Evolutionary conservation across 2,888 invertebrate genomes (phyloP).

Genomic region (Atherix ibis): DNA sequence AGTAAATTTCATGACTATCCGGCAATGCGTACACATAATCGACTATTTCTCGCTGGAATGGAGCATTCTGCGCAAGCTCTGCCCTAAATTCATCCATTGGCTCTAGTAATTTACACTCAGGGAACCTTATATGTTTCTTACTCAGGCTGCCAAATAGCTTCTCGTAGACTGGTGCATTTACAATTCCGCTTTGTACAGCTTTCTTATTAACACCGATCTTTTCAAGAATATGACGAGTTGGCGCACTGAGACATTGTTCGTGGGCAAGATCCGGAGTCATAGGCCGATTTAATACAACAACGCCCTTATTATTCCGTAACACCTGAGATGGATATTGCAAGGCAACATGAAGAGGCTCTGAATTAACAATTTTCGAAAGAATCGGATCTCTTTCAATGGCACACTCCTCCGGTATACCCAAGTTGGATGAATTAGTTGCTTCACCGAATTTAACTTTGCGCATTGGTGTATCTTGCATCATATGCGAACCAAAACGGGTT

Average conservation of each 20-base stretch:
- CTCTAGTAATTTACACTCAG: conserved; percentile 38
- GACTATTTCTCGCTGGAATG: conserved; percentile 39
- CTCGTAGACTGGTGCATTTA: conserved; percentile 43
- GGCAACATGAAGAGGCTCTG: conserved; percentile 22
- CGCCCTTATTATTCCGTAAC: background rate
- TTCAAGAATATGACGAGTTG: conserved; percentile 35
- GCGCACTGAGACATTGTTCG: conserved; percentile 23
- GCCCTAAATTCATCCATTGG: conserved; percentile 41
- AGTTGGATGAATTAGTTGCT: conserved; percentile 21
- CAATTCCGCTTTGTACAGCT: conserved; percentile 41
- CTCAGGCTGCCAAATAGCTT: conserved; percentile 38
- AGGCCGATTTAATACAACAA: conserved; percentile 16
- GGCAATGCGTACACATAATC: conserved; percentile 36
- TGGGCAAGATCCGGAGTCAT: conserved; percentile 33
- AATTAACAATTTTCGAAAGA: conserved; percentile 24
- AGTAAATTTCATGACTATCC: conserved; percentile 7
- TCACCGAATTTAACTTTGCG: conserved; percentile 27
- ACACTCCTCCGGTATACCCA: conserved; percentile 23
- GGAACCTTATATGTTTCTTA: conserved; percentile 37
- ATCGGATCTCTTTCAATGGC: conserved; percentile 27
- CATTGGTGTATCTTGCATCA: conserved; percentile 30
- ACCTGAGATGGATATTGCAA: conserved; percentile 15
- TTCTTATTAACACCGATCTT: conserved; percentile 39
- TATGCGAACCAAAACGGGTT: conserved; percentile 21
- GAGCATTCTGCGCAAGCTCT: conserved; percentile 38